A percentile compares a stretch with the other conserved stretches of the same genome.
Conservation (phyloP, 2,888 invertebrate genomes). For the Tenthredo amoena region DNA sequence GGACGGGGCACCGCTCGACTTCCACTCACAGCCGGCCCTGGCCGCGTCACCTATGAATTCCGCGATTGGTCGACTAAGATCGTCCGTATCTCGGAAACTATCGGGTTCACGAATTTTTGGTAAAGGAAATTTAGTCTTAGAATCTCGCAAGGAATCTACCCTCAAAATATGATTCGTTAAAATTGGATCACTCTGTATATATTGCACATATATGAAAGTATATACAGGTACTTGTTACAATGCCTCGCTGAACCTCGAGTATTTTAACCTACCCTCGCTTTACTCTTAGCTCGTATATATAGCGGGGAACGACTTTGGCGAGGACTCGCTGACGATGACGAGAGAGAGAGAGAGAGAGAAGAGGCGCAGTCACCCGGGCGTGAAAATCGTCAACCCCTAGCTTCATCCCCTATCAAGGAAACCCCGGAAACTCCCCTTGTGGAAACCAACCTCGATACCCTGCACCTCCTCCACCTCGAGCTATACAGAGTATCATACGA, state of each 20-base stretch:
- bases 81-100: no score
- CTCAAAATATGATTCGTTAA: no score
- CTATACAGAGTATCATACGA: neutral
- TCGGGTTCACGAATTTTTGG: no score
- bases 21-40: no score
- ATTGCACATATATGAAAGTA: neutral
- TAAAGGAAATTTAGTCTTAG: no score
- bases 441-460: neutral
- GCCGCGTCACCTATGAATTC: no score
- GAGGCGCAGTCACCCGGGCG: conserved; percentile 65
- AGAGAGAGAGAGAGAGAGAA: conserved; percentile 52
- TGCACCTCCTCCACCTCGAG: neutral
- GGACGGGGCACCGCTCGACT: no score
- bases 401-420: conserved; percentile 63
- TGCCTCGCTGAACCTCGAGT: conserved; percentile 8
- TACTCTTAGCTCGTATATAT: neutral
- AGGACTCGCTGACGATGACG: conserved; percentile 45
- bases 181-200: neutral
- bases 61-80: no score
- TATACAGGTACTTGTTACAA: conserved; percentile 7
- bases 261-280: neutral
- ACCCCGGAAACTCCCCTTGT: conserved; percentile 60
- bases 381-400: conserved; percentile 70
- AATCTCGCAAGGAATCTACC: no score
- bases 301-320: neutral